phyloP scores from a whole-genome alignment of 2,888 invertebrate species.

The Aporophyla lueneburgensis region DNA sequence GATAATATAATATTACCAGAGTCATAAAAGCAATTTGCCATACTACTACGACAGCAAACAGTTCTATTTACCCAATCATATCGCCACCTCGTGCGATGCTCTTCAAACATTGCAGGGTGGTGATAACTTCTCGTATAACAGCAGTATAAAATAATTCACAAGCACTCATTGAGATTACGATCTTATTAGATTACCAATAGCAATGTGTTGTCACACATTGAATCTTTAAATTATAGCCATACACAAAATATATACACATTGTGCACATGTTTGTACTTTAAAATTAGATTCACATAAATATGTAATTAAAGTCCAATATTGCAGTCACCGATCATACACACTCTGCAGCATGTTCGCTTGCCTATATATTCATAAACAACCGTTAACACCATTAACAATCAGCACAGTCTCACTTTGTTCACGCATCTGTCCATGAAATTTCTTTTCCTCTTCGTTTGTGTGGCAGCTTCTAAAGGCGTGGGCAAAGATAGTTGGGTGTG shows the following conservation, averaged over 20 bases:
- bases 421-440: slow-evolving; percentile 97
- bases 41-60: slow-evolving; percentile 88
- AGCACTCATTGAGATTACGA: slow-evolving; percentile 89
- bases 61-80: slow-evolving; percentile 68
- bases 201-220: slow-evolving; percentile 76
- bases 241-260: slow-evolving; percentile 88
- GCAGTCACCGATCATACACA: slow-evolving; percentile 84
- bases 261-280: slow-evolving; percentile 90
- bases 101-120: slow-evolving; percentile 86
- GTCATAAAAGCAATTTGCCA: slow-evolving; percentile 85
- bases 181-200: slow-evolving; percentile 82
- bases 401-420: slow-evolving; percentile 95
- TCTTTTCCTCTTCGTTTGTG: slow-evolving; percentile 92
- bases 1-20: slow-evolving; percentile 81
- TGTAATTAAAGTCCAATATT: slow-evolving; percentile 85
- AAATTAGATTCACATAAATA: slow-evolving; percentile 85
- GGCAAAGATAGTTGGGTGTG: slow-evolving; percentile 91
- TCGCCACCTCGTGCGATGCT: slow-evolving; percentile 85
- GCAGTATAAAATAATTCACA: slow-evolving; percentile 78
- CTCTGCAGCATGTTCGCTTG: slow-evolving; percentile 80
- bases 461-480: slow-evolving; percentile 90
- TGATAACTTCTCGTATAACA: slow-evolving; percentile 77
- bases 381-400: slow-evolving; percentile 81
- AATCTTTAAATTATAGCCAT: slow-evolving; percentile 80
- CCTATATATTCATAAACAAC: slow-evolving; percentile 64